Conservation (phyloP, 35 echinoderm and acorn worm genomes). For the Heliocidaris tuberculata region DNA sequence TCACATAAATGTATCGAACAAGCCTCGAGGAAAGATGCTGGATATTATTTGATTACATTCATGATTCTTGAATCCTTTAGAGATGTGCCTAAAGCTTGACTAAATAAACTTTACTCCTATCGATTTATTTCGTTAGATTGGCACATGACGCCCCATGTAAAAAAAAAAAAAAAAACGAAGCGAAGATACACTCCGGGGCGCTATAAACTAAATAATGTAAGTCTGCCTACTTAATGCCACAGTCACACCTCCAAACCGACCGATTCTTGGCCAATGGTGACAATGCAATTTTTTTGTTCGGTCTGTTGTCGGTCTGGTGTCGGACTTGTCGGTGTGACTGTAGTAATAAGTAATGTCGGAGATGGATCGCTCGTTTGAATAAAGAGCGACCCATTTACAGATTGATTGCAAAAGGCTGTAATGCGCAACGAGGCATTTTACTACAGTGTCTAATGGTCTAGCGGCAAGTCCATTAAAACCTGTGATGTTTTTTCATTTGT, state of each 20-base stretch:
- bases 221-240: too few relatives aligned
- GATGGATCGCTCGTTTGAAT: neutral
- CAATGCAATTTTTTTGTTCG: too few relatives aligned
- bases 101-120: neutral
- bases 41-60: neutral
- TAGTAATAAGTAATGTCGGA: neutral
- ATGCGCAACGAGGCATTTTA: neutral
- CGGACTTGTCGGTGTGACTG: too few relatives aligned
- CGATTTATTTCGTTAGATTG: conserved; percentile 12
- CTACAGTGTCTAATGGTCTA: neutral
- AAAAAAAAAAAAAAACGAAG: neutral
- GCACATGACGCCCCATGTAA: neutral
- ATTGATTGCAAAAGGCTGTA: neutral
- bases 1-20: neutral
- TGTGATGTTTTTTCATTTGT: neutral
- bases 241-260: too few relatives aligned
- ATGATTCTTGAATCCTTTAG: neutral
- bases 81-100: conserved; percentile 7
- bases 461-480: neutral
- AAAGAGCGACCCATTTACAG: neutral
- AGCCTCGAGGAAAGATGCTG: neutral
- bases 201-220: too few relatives aligned
- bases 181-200: neutral
- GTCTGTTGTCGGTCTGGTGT: too few relatives aligned
- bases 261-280: too few relatives aligned